Evolutionary conservation across 2,888 invertebrate genomes (phyloP), one percentile per base, ranked within the genome.

Genomic region (Sinodicranocentrus sp.): DNA sequence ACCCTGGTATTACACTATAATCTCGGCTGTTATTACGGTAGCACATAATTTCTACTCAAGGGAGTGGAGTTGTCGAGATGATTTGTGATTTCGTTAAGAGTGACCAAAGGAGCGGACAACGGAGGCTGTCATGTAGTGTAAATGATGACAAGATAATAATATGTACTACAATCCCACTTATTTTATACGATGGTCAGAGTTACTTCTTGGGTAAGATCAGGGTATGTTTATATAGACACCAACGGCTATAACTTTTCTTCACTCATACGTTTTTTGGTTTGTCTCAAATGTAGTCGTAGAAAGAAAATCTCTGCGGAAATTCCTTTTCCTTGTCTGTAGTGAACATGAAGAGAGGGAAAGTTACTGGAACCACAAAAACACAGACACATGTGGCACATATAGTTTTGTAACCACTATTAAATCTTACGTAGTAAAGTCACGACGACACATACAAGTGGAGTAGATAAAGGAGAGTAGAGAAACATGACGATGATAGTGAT

Each of bases 301-400:
- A 23, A 52, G 54, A 67, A 68, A 77, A 77, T 77, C 77, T 77
- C 77, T 25, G 68, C 26, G 77, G 77, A 76, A 75, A 75, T 48
- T 19, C 21, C 33, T 63, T 28, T 17, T 39, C 33, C 13, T 63
- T 25, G 21, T 75, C 28, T n/a, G 19, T n/a, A 33, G 17, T 33
- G 23, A 39, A 13, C 23, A 33, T 23, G 19, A 26, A n/a, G n/a
- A 8, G 13, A 48, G 15, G 48, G 44, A 68, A 48, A 52, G 68
- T 48, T 39, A 59, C 25, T 21, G 10, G 54, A 59, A 59, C 25
- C 59, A 59, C 59, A 19, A 67, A 63, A 63, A 19, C 43, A 67
- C 1, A 67, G n/a, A 67, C 15, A 67, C 19, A 43, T 19, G 28
- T 63, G 33, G 26, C n/a, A 63, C 2, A 28, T 10, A 26, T 28